Conservation (phyloP, 2,113 vertebrate species). For the Atractosteus spatula region DNA sequence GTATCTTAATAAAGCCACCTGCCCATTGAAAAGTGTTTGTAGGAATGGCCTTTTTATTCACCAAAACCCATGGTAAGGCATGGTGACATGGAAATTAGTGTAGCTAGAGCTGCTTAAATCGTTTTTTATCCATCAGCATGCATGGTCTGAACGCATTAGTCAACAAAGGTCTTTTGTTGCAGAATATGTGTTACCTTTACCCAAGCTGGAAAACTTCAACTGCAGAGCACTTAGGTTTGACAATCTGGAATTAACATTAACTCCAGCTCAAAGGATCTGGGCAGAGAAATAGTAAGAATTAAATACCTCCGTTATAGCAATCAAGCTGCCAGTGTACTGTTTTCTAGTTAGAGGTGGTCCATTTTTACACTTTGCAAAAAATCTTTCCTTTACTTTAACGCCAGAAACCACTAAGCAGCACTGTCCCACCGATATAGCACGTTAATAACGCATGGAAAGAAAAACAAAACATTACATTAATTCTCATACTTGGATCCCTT, state of each 20-base stretch:
- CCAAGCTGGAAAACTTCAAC: constrained; percentile 33
- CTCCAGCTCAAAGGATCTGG: constrained; percentile 17
- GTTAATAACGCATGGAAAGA: constrained; percentile 77
- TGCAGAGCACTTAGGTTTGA: constrained; percentile 29
- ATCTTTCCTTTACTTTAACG: constrained; percentile 56
- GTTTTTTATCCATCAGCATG: constrained; percentile 36
- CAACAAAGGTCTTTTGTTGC: constrained; percentile 34
- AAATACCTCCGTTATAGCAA: constrained; percentile 35
- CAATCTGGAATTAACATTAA: constrained; percentile 34
- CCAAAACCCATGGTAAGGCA: no score
- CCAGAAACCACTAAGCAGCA: constrained; percentile 51
- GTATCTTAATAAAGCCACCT: no score
- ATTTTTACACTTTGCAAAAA: constrained; percentile 34
- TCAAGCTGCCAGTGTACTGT: constrained; percentile 37
- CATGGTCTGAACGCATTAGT: constrained; percentile 37
- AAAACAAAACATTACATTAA: constrained; percentile 53
- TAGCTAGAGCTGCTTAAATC: no score
- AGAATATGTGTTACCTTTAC: constrained; percentile 29
- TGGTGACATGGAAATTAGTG: no score
- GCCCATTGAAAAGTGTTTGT: no score
- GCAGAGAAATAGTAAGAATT: constrained; percentile 28
- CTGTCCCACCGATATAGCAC: constrained; percentile 60
- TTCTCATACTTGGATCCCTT: constrained; percentile 35
- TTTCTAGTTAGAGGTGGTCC: constrained; percentile 53
- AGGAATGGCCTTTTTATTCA: no score